Evolutionary conservation across 2,113 vertebrate species (phyloP).

Genomic region (Lagenorhynchus albirostris): DNA sequence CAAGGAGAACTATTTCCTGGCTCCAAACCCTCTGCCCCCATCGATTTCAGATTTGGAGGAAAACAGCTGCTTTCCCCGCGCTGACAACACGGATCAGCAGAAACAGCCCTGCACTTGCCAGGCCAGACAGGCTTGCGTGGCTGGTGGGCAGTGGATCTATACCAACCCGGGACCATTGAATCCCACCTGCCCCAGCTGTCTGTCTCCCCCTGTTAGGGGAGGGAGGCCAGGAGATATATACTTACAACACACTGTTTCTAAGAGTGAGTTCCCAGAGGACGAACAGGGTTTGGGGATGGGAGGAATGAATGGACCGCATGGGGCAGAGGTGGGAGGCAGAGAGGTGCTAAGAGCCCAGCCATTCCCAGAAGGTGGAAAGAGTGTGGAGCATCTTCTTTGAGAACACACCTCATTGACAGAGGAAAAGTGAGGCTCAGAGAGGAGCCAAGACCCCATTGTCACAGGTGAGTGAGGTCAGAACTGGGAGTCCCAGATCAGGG

Average conservation of each 20-base stretch:
- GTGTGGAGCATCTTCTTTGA: not conserved
- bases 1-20: constrained; percentile 2
- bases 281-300: not conserved
- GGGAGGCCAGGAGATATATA: not conserved
- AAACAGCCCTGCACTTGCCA: not conserved
- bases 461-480: not conserved
- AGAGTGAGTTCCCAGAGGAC: not conserved
- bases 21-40: not conserved
- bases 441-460: not conserved
- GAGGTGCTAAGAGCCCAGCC: not conserved
- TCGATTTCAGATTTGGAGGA: constrained; percentile 53
- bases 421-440: not conserved
- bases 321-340: no score
- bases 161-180: not conserved
- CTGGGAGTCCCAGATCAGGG: not conserved
- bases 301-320: not conserved
- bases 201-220: not conserved
- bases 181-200: not conserved
- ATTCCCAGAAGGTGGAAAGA: not conserved
- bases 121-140: not conserved
- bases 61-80: constrained; percentile 5
- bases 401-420: not conserved
- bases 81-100: not conserved
- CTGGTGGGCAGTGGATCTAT: not conserved
- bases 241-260: not conserved